Evolutionary conservation across 2,113 vertebrate genomes (phyloP).

Genomic region (Australoheros scitulus): DNA sequence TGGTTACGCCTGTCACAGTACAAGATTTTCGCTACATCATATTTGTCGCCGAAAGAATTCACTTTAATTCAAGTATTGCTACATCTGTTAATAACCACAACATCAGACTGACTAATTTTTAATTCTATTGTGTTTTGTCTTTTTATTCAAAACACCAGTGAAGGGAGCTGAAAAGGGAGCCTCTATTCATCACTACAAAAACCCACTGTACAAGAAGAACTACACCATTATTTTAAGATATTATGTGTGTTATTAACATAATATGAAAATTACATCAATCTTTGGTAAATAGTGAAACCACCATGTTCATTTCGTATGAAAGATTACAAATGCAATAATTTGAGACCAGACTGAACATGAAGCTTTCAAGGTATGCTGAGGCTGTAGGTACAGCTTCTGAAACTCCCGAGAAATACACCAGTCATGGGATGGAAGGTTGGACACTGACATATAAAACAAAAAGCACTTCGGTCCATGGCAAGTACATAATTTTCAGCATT

Average conservation of each 20-base stretch:
- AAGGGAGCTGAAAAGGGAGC: background rate
- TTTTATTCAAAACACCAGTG: background rate
- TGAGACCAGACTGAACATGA: background rate
- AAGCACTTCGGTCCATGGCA: background rate
- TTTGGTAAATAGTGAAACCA: background rate
- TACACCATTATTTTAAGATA: background rate
- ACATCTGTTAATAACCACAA: background rate
- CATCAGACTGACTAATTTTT: background rate
- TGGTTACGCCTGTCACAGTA: background rate
- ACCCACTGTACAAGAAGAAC: background rate
- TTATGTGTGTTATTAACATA: background rate
- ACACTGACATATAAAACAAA: background rate
- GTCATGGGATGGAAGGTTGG: background rate
- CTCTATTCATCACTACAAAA: background rate
- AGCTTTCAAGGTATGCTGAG: background rate
- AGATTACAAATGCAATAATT: background rate
- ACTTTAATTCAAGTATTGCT: background rate
- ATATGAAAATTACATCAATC: background rate
- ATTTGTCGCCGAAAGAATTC: background rate
- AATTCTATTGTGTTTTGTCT: background rate
- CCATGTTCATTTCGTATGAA: background rate
- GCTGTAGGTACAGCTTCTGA: too few relatives aligned
- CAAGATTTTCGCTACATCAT: background rate
- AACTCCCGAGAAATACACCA: background rate
- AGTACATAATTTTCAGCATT: too few relatives aligned